Evolutionary conservation across 1,140 invertebrate species (phyloP), one percentile per base, ranked within the genome.

Genomic region (Lutraria rhynchaena): DNA sequence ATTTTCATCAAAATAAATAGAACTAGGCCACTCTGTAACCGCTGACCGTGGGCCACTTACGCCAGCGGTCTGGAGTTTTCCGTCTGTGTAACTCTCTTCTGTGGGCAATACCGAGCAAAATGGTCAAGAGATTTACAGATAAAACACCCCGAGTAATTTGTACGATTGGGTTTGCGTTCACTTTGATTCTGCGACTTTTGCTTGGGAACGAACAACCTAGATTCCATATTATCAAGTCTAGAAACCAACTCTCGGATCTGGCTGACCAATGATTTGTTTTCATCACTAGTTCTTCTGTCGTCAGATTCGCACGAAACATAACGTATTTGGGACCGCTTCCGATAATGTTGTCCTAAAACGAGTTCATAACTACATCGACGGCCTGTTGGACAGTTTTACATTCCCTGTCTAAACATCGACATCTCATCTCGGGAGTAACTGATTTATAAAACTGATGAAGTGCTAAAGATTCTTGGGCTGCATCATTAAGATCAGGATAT

Each of bases 41-140:
- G 49, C 58, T 60, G 57, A 22, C 71, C 49, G 11, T 51, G 2
- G 61, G 81, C 81, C 61, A 58, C 44, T 1, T 49, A 37, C 58
- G 22, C 35, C 65, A 67, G 37, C 65, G 41, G 69, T 57, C 44
- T 65, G 57, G 1, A 37, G 78, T 81, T 74, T 81, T 57, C 78
- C 58, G 70, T 49, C 0, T 55, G 17, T 17, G 46, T 3, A 9
- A 13, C n/a, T n/a, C n/a, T 5, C 4, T 15, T 5, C 3, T 46
- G 5, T 24, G 49, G 81, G n/a, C 73, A 76, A 31, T 69, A 15
- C n/a, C 37, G 55, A 11, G 65, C 41, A 57, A 73, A 55, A 31
- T 75, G 80, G 35, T 74, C 35, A 13, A 60, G 44, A 0, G 70
- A 53, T 24, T 75, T 57, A 17, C 80, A 75, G 1, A 46, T 44